Conservation (phyloP, 2,797 vertebrate species). For the Leontopithecus rosalia region DNA sequence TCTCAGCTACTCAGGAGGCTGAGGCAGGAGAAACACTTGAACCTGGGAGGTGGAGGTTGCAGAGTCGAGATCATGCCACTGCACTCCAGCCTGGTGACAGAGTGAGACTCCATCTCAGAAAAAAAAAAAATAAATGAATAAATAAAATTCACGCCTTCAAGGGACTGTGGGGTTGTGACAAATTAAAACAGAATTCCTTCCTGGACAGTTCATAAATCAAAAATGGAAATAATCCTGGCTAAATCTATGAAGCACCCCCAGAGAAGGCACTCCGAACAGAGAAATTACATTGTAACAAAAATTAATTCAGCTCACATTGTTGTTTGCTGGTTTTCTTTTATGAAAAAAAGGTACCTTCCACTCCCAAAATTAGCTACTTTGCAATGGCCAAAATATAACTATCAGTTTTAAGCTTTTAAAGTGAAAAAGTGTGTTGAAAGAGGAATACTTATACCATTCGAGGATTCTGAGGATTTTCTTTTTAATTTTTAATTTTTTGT, state of each 20-base stretch:
- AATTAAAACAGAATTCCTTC: conserved; percentile 28
- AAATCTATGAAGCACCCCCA: background rate
- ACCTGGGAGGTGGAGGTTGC: no score
- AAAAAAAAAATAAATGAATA: background rate
- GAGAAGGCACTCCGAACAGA: background rate
- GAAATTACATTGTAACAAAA: background rate
- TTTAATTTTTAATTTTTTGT: background rate
- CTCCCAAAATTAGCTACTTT: background rate
- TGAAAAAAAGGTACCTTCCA: background rate
- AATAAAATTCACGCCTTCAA: background rate
- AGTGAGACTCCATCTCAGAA: no score
- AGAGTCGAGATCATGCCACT: no score
- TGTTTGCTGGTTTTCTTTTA: background rate
- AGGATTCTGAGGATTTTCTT: background rate
- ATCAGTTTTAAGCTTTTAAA: conserved; percentile 19
- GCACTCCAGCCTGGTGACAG: no score
- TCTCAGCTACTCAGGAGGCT: no score
- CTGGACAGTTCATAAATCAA: background rate
- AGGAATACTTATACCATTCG: background rate
- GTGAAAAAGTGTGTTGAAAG: background rate
- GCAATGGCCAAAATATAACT: background rate
- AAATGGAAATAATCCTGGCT: background rate
- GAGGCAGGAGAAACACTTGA: no score
- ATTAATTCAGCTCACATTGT: background rate
- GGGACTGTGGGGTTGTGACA: background rate